Evolutionary conservation across 2,797 vertebrate species (phyloP).

Genomic region (Cyclura pinguis): DNA sequence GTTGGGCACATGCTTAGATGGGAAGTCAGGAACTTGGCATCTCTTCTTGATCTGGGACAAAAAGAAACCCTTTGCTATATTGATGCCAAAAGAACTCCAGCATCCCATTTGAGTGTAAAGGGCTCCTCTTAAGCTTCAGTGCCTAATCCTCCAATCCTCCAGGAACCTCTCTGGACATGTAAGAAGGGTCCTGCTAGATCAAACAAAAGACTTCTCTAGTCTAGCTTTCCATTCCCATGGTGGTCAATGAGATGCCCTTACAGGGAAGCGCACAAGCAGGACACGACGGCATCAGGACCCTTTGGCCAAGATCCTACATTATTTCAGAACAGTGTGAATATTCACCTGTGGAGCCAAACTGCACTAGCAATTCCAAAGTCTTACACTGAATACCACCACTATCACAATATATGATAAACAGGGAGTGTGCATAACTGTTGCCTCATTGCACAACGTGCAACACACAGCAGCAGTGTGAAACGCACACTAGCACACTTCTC

Average conservation of each 20-base stretch:
- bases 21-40: slow-evolving; percentile 90
- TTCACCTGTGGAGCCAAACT: too few species aligned
- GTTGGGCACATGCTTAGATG: slow-evolving; percentile 87
- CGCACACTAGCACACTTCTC: too few species aligned
- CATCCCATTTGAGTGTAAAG: too few species aligned
- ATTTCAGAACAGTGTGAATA: too few species aligned
- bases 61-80: fast-evolving
- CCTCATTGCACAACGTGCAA: too few species aligned
- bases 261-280: not conserved
- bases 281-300: not conserved
- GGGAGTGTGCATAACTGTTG: too few species aligned
- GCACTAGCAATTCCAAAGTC: too few species aligned
- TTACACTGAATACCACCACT: too few species aligned
- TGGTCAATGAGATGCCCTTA: not conserved
- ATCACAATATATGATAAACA: too few species aligned
- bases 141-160: not conserved
- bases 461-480: too few species aligned
- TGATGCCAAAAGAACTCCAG: not conserved
- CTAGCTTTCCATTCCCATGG: not conserved
- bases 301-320: too few species aligned
- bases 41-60: slow-evolving; percentile 88
- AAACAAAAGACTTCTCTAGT: not conserved
- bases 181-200: not conserved
- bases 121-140: not conserved
- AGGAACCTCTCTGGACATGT: too few species aligned